phyloP scores from a whole-genome alignment of 2,888 invertebrate genomes.

The Ormia ochracea region DNA sequence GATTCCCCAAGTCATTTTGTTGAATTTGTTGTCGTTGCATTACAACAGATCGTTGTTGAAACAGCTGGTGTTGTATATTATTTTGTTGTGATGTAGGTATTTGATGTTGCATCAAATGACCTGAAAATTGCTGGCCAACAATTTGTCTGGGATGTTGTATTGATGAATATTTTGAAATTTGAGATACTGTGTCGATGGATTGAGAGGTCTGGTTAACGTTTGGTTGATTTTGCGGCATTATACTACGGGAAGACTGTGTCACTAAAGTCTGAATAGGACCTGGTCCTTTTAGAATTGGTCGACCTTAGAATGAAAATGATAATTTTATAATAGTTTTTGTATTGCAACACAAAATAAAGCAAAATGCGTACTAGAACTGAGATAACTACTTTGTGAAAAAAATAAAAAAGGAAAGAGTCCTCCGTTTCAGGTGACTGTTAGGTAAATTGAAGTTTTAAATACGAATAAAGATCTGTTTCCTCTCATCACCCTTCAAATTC shows the following conservation, averaged over 20 bases:
- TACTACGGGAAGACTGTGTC: constrained; percentile 51
- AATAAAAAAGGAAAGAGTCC: no score
- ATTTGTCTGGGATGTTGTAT: constrained; percentile 61
- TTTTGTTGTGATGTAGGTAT: constrained; percentile 36
- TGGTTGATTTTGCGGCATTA: constrained; percentile 63
- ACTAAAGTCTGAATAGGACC: constrained; percentile 56
- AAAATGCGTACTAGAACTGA: no score
- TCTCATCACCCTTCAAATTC: no score
- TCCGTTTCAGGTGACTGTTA: no score
- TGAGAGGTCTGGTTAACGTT: constrained; percentile 71
- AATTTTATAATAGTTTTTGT: no score
- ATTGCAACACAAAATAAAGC: no score
- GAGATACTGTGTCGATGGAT: constrained; percentile 69
- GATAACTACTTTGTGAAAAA: no score
- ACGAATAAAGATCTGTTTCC: no score
- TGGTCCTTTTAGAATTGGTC: constrained; percentile 75
- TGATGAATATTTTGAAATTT: constrained; percentile 64
- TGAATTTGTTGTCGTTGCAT: constrained; percentile 70
- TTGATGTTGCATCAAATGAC: constrained; percentile 31
- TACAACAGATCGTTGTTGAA: constrained; percentile 68
- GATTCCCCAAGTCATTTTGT: constrained; percentile 70
- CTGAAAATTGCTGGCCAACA: constrained; percentile 30
- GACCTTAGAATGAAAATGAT: constrained; percentile 69
- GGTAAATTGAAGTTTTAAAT: no score
- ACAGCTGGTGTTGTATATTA: constrained; percentile 72